phyloP scores from a whole-genome alignment of 2,888 invertebrate genomes.

The Flexamia atlantica region DNA sequence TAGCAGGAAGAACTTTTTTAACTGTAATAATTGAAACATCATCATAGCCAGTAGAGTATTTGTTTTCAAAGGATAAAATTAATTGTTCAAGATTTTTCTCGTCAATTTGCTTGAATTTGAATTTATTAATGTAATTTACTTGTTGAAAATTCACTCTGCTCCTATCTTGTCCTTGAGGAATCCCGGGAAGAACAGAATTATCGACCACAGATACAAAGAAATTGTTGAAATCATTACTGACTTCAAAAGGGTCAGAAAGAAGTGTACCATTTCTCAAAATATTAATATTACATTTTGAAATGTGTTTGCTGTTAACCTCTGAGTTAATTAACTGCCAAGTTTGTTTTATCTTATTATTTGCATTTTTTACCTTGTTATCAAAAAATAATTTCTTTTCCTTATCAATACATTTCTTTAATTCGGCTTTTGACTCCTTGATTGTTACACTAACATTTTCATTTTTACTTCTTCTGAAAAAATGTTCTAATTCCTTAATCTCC shows the following conservation, averaged over 20 bases:
- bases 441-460: not conserved
- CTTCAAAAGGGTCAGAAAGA: not conserved
- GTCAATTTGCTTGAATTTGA: not conserved
- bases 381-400: not conserved
- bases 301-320: not conserved
- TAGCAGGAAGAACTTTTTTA: not conserved
- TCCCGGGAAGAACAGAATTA: not conserved
- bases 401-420: not conserved
- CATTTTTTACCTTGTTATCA: not conserved
- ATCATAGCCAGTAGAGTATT: not conserved
- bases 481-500: not conserved
- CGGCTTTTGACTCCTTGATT: not conserved
- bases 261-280: not conserved
- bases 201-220: not conserved
- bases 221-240: not conserved
- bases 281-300: not conserved
- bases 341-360: not conserved
- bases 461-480: not conserved
- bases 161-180: not conserved
- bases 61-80: not conserved
- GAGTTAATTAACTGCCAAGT: not conserved
- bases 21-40: not conserved
- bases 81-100: not conserved
- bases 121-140: not conserved
- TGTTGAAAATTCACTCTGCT: too few species aligned